These are phyloP conservation scores for Lucilia cuprina DNA, from an alignment of 1,140 invertebrate species.

Conservation along the genomic window DNA sequence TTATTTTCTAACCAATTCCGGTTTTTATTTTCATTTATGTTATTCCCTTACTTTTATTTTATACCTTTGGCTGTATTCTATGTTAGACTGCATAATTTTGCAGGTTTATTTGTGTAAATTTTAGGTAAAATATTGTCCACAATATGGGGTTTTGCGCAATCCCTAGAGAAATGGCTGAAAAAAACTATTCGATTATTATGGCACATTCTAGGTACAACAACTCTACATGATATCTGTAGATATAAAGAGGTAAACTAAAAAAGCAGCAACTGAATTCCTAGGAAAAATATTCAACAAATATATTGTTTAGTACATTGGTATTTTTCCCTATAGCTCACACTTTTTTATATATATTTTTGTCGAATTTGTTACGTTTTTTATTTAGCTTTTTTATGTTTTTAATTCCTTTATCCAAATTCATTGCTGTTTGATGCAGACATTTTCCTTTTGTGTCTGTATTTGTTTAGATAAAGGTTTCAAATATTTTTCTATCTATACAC, in stretches of 20 bases:
- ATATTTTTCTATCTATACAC: neutral
- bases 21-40: neutral
- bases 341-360: neutral
- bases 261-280: neutral
- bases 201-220: neutral
- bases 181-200: neutral
- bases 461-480: conserved; percentile 33
- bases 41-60: neutral
- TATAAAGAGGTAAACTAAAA: neutral
- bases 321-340: neutral
- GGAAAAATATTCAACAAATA: neutral
- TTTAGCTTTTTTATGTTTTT: neutral
- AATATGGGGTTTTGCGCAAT: conserved; percentile 9
- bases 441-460: conserved; percentile 32
- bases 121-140: conserved; percentile 32
- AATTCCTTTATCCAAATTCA: conserved; percentile 12
- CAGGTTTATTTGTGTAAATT: conserved; percentile 29
- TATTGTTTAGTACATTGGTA: conserved; percentile 21
- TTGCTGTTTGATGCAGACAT: conserved; percentile 26
- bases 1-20: neutral
- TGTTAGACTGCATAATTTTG: neutral
- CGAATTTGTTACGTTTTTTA: neutral
- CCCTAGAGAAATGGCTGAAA: conserved; percentile 1
- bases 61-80: neutral
- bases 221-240: neutral